A percentile compares a stretch with the other conserved stretches of the same genome.
Conservation (phyloP, 2,888 invertebrate species). For the Drosophila testacea region DNA sequence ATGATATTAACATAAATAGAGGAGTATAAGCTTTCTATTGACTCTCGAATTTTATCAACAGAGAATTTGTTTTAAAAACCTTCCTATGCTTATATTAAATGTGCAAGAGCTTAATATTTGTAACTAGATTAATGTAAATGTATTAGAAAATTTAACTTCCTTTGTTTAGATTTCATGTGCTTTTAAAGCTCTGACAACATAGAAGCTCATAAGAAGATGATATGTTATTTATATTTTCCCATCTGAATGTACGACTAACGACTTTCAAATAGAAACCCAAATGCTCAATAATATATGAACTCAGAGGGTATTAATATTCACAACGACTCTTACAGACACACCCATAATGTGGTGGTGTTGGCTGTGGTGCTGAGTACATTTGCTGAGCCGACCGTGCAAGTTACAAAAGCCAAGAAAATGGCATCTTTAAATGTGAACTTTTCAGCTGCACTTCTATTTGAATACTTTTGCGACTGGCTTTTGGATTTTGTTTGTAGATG, state of each 20-base stretch:
- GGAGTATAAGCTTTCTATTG: no score
- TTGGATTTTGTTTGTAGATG: constrained; percentile 41
- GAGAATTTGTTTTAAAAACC: no score
- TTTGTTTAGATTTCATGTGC: no score
- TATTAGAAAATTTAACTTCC: no score
- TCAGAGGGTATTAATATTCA: constrained; percentile 50
- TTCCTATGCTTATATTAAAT: no score
- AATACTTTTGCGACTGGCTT: constrained; percentile 76
- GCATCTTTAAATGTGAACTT: constrained; percentile 81
- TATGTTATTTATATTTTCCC: no score
- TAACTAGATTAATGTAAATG: no score
- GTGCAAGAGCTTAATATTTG: no score
- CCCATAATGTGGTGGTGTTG: constrained; percentile 30
- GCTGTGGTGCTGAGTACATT: constrained; percentile 55
- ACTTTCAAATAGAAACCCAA: neutral
- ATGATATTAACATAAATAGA: no score
- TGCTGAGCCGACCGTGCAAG: constrained; percentile 60
- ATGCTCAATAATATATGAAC: neutral
- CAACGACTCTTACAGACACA: constrained; percentile 32
- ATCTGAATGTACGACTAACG: neutral
- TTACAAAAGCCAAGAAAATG: constrained; percentile 71
- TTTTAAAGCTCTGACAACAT: no score
- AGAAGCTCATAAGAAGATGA: no score
- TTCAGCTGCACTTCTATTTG: constrained; percentile 78
- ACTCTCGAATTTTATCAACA: no score